Evolutionary conservation across 2,797 vertebrate genomes (phyloP).

Genomic region (Rhinella marina): DNA sequence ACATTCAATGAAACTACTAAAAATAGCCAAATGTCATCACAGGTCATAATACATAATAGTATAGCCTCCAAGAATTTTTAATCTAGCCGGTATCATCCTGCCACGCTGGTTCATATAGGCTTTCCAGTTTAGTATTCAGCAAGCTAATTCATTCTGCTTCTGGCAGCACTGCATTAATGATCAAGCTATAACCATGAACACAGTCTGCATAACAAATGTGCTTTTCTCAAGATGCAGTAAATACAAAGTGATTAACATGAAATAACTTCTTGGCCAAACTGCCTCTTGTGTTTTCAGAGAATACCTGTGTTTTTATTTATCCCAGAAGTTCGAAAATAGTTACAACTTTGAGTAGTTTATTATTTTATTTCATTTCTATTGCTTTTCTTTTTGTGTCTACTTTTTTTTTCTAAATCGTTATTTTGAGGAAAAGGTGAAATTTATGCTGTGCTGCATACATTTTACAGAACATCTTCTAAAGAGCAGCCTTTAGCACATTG

Average conservation of each 20-base stretch:
- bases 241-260: conserved; percentile 74
- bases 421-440: conserved; percentile 26
- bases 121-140: conserved; percentile 72
- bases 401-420: conserved; percentile 28
- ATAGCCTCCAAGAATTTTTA: conserved; percentile 65
- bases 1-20: conserved; percentile 63
- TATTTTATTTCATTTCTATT: conserved; percentile 19
- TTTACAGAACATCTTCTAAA: conserved; percentile 47
- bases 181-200: conserved; percentile 73
- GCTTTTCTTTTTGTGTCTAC: background rate
- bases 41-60: conserved; percentile 65
- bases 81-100: conserved; percentile 69
- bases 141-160: conserved; percentile 74
- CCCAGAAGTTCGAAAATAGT: conserved; percentile 63
- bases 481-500: conserved; percentile 62
- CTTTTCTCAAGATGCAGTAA: conserved; percentile 75
- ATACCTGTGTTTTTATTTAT: conserved; percentile 69
- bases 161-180: conserved; percentile 72
- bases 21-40: conserved; percentile 65
- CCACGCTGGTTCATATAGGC: conserved; percentile 64
- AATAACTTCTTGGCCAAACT: conserved; percentile 70
- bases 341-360: conserved; percentile 3
- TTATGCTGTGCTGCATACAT: conserved; percentile 22
- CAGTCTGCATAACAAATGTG: conserved; percentile 76
- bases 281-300: conserved; percentile 65